A percentile compares a stretch with the other conserved stretches of the same genome.
These are phyloP conservation scores for Seira ritae DNA, from an alignment of 2,888 invertebrate species.

Conservation along the genomic window DNA sequence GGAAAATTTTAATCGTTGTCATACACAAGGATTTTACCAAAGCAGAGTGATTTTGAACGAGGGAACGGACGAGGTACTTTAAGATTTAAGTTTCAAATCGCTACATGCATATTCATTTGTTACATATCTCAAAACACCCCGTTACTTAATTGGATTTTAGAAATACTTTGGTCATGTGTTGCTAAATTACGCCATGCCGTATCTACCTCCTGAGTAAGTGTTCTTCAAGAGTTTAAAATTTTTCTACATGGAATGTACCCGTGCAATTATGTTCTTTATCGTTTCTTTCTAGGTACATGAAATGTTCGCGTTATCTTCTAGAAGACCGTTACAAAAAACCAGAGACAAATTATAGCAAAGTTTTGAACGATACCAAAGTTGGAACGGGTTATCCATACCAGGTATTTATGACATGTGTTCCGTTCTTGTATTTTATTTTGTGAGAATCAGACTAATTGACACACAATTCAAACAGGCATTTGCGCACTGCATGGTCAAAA, in stretches of 20 bases:
- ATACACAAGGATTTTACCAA: conserved; percentile 40
- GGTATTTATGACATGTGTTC: neutral
- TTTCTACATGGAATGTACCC: too few species aligned
- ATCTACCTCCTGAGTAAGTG: conserved; percentile 41
- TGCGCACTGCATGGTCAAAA: conserved; percentile 26
- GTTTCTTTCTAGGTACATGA: too few species aligned
- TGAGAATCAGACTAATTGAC: conserved; percentile 17
- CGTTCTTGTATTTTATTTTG: neutral
- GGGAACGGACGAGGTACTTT: conserved; percentile 36
- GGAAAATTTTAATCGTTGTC: conserved; percentile 46
- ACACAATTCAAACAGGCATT: conserved; percentile 43
- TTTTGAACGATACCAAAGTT: neutral
- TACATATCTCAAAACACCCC: neutral
- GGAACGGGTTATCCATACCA: neutral
- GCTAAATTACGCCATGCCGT: conserved; percentile 25
- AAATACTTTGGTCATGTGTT: conserved; percentile 45
- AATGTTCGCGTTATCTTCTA: conserved; percentile 35
- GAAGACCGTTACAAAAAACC: neutral
- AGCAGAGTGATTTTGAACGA: conserved; percentile 31
- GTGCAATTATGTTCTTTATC: too few species aligned
- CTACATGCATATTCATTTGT: neutral
- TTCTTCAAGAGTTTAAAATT: too few species aligned
- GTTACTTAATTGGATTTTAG: neutral
- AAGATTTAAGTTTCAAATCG: neutral
- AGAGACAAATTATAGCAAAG: neutral